Evolutionary conservation across 2,888 invertebrate species (phyloP).

Genomic region (Eupithecia inturbata): DNA sequence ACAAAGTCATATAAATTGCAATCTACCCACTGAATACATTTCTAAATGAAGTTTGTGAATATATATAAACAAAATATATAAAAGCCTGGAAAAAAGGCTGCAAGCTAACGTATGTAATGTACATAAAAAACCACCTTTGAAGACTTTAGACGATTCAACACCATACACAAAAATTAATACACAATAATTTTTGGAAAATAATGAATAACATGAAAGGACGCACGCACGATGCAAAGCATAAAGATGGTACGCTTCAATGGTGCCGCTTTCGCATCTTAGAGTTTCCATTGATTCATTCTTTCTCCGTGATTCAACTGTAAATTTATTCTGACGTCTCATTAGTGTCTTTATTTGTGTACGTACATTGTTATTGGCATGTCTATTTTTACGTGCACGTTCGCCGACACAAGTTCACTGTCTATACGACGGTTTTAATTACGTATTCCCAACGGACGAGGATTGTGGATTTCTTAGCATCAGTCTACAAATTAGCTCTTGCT

Average conservation of each 20-base stretch:
- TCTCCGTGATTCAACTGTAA: constrained; percentile 60
- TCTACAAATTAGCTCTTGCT: constrained; percentile 14
- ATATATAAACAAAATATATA: constrained; percentile 22
- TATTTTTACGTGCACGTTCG: constrained; percentile 63
- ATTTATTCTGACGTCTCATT: constrained; percentile 68
- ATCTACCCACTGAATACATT: constrained; percentile 56
- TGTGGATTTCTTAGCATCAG: constrained; percentile 11
- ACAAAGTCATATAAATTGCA: constrained; percentile 19
- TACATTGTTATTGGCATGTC: constrained; percentile 66
- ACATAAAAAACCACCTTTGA: constrained; percentile 62
- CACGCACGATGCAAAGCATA: constrained; percentile 26
- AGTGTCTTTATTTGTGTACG: constrained; percentile 67
- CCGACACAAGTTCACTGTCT: constrained; percentile 49
- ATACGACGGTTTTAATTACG: constrained; percentile 51
- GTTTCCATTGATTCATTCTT: constrained; percentile 50
- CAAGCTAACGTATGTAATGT: constrained; percentile 28
- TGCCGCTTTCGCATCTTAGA: constrained; percentile 38
- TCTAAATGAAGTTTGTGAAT: constrained; percentile 53
- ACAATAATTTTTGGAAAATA: too few species aligned
- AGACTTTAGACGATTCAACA: constrained; percentile 50
- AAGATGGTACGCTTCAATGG: constrained; percentile 38
- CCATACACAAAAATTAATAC: constrained; percentile 29
- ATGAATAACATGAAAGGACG: constrained; percentile 24
- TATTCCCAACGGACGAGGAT: constrained; percentile 15
- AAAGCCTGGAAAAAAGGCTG: constrained; percentile 60